Evolutionary conservation across 2,888 invertebrate genomes (phyloP).

Genomic region (Pteria penguin): DNA sequence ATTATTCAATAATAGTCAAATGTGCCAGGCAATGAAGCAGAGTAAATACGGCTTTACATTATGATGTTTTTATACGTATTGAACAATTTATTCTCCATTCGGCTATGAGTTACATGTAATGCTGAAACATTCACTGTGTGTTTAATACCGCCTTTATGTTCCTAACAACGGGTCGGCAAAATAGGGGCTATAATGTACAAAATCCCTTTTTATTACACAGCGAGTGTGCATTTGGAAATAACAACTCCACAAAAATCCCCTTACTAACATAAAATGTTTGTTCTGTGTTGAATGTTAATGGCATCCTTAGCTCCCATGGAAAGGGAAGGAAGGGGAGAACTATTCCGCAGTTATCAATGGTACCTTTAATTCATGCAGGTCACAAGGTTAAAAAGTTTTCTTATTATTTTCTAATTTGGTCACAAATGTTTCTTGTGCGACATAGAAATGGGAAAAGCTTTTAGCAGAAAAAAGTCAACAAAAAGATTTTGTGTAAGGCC

Average conservation of each 20-base stretch:
- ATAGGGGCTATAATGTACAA: slow-evolving; percentile 12
- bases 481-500: slow-evolving; percentile 20
- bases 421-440: slow-evolving; percentile 48
- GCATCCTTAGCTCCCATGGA: slow-evolving; percentile 39
- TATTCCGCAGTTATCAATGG: slow-evolving; percentile 52
- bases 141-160: slow-evolving; percentile 26
- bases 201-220: slow-evolving; percentile 40
- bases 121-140: slow-evolving; percentile 14
- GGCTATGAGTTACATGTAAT: slow-evolving; percentile 27
- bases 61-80: slow-evolving; percentile 25
- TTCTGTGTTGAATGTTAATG: slow-evolving; percentile 34
- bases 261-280: slow-evolving; percentile 36
- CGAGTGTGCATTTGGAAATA: slow-evolving; percentile 39
- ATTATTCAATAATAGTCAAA: no score
- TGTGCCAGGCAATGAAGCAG: no score
- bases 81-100: slow-evolving; percentile 28
- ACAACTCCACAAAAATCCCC: slow-evolving; percentile 41
- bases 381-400: slow-evolving; percentile 44
- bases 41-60: not conserved
- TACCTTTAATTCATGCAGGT: slow-evolving; percentile 41
- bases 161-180: slow-evolving; percentile 24
- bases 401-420: slow-evolving; percentile 60
- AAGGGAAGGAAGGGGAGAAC: slow-evolving; percentile 44
- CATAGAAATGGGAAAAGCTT: slow-evolving; percentile 57
- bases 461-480: slow-evolving; percentile 22